Base-by-base conservation (phyloP, 92 coral and sea anemone genomes). In the Parazoanthus darwini region DNA sequence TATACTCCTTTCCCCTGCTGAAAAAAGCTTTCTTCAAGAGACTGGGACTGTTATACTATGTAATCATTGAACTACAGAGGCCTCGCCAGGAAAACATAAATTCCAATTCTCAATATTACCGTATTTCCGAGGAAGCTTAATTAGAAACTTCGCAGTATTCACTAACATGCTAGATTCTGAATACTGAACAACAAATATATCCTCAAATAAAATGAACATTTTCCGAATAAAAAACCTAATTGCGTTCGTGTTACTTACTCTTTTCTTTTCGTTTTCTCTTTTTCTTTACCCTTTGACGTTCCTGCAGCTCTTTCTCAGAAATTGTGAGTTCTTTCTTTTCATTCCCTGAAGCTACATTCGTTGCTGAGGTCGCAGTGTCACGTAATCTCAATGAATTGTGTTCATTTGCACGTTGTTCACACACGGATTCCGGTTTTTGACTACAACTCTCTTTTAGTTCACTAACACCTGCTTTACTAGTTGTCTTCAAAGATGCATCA, bases 221-320 rank as follows among this genome's bases (percentile, higher is more conserved):
- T 66, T 67, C 73, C n/a, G 4, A 39, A 39, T 0, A 6, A n/a
- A 6, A n/a, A 10, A 23, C 33, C 36, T 70, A 23, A 0, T 29
- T 14, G 36, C 15, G 43, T 33, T 80, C 68, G 18, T 26, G 26
- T 56, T 82, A 94, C 98, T 91, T 90, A 91, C 96, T 91, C 81
- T 89, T 82, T 72, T 90, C 77, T 39, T 88, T 94, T 33, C 94
- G 91, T 85, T 86, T 93, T 77, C 88, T 95, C 89, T 90, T 95
- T 77, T 93, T 94, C 87, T 90, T 93, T 13, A 87, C n/a, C 66
- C 86, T 88, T 56, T 88, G 75, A 79, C 86, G 89, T 80, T 92
- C 90, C 38, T 59, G 91, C 26, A 93, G 80, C 72, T 90, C 94
- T 37, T 90, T 87, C 81, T 91, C 94, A 70, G 90, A 75, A 25